A percentile compares a stretch with the other conserved stretches of the same genome.
Evolutionary conservation across 2,888 invertebrate genomes (phyloP).

Genomic region (Rotaria macrura): DNA sequence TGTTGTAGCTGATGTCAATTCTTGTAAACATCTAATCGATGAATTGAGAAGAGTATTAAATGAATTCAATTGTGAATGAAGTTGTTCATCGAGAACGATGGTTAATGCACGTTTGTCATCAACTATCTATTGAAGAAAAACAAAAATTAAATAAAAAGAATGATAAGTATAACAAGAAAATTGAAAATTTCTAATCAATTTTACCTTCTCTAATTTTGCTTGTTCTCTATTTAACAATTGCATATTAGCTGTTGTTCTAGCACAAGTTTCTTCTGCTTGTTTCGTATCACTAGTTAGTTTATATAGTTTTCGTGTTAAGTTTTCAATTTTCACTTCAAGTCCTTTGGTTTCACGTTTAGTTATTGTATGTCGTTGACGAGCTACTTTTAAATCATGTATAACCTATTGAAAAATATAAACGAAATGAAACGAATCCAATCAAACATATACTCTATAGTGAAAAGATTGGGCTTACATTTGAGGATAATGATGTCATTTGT

Average conservation of each 20-base stretch:
- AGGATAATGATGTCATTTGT: not conserved
- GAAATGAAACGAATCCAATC: not conserved
- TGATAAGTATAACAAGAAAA: too few species aligned
- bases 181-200: not conserved
- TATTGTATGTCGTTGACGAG: not conserved
- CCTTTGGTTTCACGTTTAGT: constrained; percentile 1
- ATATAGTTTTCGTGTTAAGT: not conserved
- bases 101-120: not conserved
- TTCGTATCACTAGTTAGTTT: not conserved
- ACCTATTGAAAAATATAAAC: not conserved
- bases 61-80: not conserved
- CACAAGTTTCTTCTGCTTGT: not conserved
- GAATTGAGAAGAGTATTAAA: not conserved
- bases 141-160: not conserved
- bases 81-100: constrained; percentile 15
- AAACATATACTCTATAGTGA: not conserved
- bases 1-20: not conserved
- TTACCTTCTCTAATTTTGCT: not conserved
- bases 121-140: not conserved
- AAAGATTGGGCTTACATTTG: not conserved
- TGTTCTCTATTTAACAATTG: not conserved
- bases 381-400: not conserved
- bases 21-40: not conserved
- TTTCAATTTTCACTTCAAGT: not conserved
- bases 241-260: not conserved